phyloP scores from a whole-genome alignment of 2,888 invertebrate species.

The Nineta flava region DNA sequence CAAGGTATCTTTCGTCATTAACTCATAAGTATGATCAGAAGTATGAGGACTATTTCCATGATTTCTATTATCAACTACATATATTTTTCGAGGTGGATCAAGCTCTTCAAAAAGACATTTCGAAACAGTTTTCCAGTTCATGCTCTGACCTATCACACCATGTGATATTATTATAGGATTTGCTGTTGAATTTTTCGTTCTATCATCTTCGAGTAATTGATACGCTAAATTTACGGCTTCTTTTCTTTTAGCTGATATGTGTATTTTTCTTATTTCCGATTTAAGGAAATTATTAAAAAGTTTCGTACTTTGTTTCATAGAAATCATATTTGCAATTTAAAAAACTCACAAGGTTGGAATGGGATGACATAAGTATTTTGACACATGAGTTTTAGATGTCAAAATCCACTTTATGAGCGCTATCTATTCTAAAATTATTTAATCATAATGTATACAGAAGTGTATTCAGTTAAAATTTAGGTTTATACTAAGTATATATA shows the following conservation, averaged over 20 bases:
- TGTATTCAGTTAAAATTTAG: too few relatives aligned
- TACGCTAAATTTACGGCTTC: neutral
- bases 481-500: too few relatives aligned
- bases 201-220: neutral
- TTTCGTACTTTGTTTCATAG: too few relatives aligned
- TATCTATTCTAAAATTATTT: too few relatives aligned
- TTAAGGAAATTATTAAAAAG: neutral
- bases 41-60: conserved; percentile 88
- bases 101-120: conserved; percentile 50
- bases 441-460: too few relatives aligned
- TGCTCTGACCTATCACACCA: conserved; percentile 74
- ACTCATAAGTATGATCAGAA: conserved; percentile 50
- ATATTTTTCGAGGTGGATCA: conserved; percentile 49
- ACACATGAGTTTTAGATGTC: too few relatives aligned
- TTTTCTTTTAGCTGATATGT: neutral
- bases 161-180: conserved; percentile 72
- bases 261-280: neutral
- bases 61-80: conserved; percentile 79
- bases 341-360: too few relatives aligned
- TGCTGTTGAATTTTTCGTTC: conserved; percentile 9
- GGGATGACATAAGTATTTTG: too few relatives aligned
- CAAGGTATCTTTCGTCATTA: conserved; percentile 59
- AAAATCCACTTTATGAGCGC: too few relatives aligned
- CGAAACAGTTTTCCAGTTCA: conserved; percentile 70
- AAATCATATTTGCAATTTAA: too few relatives aligned